Base-by-base conservation (phyloP, 2,113 vertebrate genomes). In the Toxostoma redivivum region DNA sequence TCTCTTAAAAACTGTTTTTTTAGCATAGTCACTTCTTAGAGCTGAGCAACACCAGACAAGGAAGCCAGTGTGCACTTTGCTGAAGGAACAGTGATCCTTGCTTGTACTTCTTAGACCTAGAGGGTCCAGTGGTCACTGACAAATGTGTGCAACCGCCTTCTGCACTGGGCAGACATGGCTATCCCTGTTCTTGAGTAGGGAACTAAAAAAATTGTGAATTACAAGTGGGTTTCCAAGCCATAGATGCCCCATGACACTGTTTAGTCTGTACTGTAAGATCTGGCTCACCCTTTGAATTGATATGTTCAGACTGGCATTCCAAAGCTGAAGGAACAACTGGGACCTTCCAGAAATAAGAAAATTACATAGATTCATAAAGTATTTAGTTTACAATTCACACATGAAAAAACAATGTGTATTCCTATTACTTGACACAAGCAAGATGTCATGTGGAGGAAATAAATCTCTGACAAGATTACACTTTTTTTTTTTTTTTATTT, bases 301-400 rank as follows among this genome's bases (percentile, higher is more conserved):
- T 45, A 7, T 54, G 15, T 85, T 93, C 0, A 0, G 30, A 38
- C 15, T 72, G 56, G 33, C 11, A n/a, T 77, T 77, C 22, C 40
- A 81, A 76, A 61, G 69, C 57, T 57, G 56, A 83, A 87, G 40
- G 57, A 66, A 73, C 19, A 33, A 66, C 45, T 72, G 66, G 10
- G 23, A 38, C 51, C 50, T 30, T 83, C 14, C 37, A 71, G 28
- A 44, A 30, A 81, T 33, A 12, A 90, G 38, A 85, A 85, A 71
- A 74, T 62, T 27, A 12, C 17, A 21, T 79, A 71, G 33, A 38
- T 67, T 85, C 21, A 27, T 61, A 57, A 84, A 94, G 71, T 78
- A 57, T 86, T 94, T 84, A 67, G 35, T 84, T 97, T 95, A 84
- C 76, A 93, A 86, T 95, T 97, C 91, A 88, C 73, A 53, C 77